Evolutionary conservation across 2,797 vertebrate genomes (phyloP).

Genomic region (Loriculus beryllinus): DNA sequence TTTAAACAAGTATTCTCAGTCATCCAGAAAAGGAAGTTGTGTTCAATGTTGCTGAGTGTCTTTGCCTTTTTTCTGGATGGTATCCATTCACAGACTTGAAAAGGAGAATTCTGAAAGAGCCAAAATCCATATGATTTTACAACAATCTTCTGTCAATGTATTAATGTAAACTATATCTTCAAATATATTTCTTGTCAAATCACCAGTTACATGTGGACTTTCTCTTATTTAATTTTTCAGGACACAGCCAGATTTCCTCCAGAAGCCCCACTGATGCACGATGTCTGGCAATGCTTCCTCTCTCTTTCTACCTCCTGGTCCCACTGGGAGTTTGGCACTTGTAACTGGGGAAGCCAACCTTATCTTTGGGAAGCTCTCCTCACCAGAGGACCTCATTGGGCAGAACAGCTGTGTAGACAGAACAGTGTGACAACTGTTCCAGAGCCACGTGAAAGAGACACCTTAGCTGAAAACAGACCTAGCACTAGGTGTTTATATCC

Average conservation of each 20-base stretch:
- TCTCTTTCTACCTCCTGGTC: conserved; percentile 14
- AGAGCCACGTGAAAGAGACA: not conserved
- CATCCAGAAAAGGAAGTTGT: not conserved
- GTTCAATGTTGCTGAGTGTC: not conserved
- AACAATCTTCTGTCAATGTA: not conserved
- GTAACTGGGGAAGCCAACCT: not conserved
- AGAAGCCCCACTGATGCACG: not conserved
- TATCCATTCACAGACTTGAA: not conserved
- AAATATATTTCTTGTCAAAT: not conserved
- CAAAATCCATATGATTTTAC: not conserved
- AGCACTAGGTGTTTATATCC: not conserved
- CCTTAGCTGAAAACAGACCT: not conserved
- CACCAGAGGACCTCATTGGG: not conserved
- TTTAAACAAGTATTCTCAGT: not conserved
- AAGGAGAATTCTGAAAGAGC: not conserved
- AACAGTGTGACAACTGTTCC: not conserved
- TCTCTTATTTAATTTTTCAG: conserved; percentile 8
- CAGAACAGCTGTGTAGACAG: not conserved
- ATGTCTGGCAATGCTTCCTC: not conserved
- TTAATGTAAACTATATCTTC: not conserved
- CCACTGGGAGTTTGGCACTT: not conserved
- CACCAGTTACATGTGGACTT: not conserved
- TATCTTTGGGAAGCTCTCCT: not conserved
- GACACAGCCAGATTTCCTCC: not conserved
- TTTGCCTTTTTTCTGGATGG: not conserved